These are phyloP conservation scores for Clistopyga incitator DNA, from an alignment of 2,888 invertebrate species.

Conservation along the genomic window DNA sequence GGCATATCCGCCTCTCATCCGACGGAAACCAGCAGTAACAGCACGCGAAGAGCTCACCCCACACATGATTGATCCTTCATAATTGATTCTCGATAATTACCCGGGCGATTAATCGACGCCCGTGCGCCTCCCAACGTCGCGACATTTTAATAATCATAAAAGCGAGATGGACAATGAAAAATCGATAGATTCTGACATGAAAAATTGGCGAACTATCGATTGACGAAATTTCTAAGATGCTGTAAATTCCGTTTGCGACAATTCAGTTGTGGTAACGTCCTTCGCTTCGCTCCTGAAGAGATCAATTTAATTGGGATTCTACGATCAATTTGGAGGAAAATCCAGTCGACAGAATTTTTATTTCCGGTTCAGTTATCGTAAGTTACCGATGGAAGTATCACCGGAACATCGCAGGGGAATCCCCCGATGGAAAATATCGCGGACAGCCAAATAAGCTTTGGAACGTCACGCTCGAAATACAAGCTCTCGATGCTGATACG, in stretches of 20 bases:
- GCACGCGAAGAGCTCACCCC: conserved; percentile 25
- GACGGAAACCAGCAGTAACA: conserved; percentile 47
- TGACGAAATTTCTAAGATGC: neutral
- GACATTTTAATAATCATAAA: neutral
- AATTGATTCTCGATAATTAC: conserved; percentile 79
- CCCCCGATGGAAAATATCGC: neutral
- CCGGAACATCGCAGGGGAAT: neutral
- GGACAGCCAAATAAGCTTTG: neutral
- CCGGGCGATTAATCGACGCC: conserved; percentile 73
- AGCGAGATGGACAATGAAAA: conserved; percentile 21
- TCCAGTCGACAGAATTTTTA: too few relatives aligned
- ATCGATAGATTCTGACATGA: neutral
- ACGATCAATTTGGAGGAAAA: too few relatives aligned
- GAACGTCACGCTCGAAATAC: neutral
- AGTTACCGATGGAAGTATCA: neutral
- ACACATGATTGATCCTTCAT: conserved; percentile 77
- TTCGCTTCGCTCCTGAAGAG: too few relatives aligned
- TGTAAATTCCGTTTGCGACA: too few relatives aligned
- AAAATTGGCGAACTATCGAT: neutral
- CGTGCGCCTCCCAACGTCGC: neutral
- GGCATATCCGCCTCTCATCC: conserved; percentile 9
- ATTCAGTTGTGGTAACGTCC: too few relatives aligned
- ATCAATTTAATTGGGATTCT: too few relatives aligned
- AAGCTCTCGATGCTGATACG: neutral
- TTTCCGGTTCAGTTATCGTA: neutral